Conservation (phyloP, 1,140 invertebrate genomes). For the Trachelipus rathkii region DNA sequence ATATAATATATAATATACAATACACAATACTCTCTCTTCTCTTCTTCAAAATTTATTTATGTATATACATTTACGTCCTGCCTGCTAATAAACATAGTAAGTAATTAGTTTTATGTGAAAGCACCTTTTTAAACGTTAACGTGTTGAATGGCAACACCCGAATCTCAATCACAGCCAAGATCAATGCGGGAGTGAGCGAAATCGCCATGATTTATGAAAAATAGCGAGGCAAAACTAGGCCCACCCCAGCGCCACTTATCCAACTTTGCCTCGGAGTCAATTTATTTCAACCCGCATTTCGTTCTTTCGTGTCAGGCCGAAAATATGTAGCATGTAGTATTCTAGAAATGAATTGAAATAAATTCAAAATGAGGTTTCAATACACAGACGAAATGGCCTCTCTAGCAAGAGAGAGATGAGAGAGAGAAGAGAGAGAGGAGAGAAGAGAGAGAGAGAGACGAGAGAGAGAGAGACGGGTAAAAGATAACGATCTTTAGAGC, state of each 20-base stretch:
- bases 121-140: background rate
- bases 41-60: background rate
- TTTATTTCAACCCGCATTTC: constrained; percentile 8
- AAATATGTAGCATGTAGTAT: background rate
- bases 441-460: too few species aligned
- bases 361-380: background rate
- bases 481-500: background rate
- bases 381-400: background rate
- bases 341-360: background rate
- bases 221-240: constrained; percentile 2
- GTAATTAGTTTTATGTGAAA: constrained; percentile 6
- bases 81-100: background rate
- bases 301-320: background rate
- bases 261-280: constrained; percentile 7
- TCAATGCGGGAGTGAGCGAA: background rate
- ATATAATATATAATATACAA: too few species aligned
- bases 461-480: background rate
- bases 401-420: background rate
- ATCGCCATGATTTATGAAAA: background rate
- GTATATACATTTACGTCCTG: background rate
- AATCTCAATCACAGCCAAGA: constrained; percentile 10
- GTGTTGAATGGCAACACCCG: background rate
- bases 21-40: background rate
- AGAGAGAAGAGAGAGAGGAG: background rate
- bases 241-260: constrained; percentile 7